Conservation (phyloP, 2,888 invertebrate genomes). For the Euplagia quadripunctaria region DNA sequence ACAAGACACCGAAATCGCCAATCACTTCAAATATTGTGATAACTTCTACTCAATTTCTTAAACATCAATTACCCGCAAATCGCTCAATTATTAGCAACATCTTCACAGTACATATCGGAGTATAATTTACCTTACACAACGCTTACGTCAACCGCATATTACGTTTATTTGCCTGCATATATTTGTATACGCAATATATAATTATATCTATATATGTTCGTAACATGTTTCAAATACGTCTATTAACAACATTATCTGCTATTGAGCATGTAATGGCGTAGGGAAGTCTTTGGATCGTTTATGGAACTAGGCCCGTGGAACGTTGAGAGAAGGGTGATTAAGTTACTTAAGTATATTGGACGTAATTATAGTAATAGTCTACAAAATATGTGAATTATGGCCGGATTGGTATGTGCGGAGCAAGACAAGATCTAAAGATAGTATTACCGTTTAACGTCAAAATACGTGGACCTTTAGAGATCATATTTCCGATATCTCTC, state of each 20-base stretch:
- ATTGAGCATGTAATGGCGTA: constrained; percentile 61
- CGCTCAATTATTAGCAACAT: constrained; percentile 34
- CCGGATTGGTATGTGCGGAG: constrained; percentile 3
- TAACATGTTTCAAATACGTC: constrained; percentile 54
- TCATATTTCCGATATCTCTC: background rate
- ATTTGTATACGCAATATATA: constrained; percentile 58
- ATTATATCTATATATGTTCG: constrained; percentile 44
- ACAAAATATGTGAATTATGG: constrained; percentile 26
- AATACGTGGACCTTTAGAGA: background rate
- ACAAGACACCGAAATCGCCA: background rate
- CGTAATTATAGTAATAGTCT: constrained; percentile 47
- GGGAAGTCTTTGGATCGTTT: constrained; percentile 52
- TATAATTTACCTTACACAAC: constrained; percentile 49
- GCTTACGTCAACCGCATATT: constrained; percentile 57
- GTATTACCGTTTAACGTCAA: constrained; percentile 7
- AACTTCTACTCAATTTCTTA: constrained; percentile 11
- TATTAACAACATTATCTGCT: constrained; percentile 60
- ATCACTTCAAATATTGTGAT: background rate
- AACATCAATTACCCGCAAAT: constrained; percentile 18
- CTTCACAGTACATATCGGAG: constrained; percentile 32
- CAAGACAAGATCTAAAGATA: constrained; percentile 14
- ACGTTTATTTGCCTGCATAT: constrained; percentile 53
- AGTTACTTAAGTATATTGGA: constrained; percentile 51
- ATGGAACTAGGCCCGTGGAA: constrained; percentile 48
- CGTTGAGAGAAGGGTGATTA: constrained; percentile 53